phyloP scores from a whole-genome alignment of 2,888 invertebrate species.

The Dasypogon diadema region DNA sequence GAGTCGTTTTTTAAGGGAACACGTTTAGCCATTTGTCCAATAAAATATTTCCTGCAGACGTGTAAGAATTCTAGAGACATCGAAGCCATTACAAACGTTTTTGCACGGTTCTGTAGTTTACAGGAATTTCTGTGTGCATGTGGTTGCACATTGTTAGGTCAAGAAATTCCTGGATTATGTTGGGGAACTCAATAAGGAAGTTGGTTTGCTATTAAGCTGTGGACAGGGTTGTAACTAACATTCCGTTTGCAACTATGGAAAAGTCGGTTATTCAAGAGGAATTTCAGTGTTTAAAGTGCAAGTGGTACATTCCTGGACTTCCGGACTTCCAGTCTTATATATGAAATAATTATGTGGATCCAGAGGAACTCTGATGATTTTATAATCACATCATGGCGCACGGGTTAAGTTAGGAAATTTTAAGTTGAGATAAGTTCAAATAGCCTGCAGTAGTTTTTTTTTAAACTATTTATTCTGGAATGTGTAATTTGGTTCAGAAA shows the following conservation, averaged over 20 bases:
- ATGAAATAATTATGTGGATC: no score
- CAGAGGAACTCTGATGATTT: no score
- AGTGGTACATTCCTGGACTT: not conserved
- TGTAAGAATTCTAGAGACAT: conserved; percentile 26
- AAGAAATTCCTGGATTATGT: conserved; percentile 47
- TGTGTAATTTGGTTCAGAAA: no score
- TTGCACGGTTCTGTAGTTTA: not conserved
- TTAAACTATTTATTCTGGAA: no score
- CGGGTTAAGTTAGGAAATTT: no score
- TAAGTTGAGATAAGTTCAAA: no score
- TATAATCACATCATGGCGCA: no score
- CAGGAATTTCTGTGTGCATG: conserved; percentile 23
- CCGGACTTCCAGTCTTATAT: no score
- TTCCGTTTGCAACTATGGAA: not conserved
- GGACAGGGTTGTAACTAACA: not conserved
- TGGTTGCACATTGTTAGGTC: conserved; percentile 42
- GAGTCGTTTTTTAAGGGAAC: conserved; percentile 18
- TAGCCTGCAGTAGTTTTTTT: no score
- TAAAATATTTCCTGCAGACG: conserved; percentile 33
- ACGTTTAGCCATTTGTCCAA: conserved; percentile 45
- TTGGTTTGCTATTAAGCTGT: not conserved
- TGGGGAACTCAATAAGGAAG: conserved; percentile 37
- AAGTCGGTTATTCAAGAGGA: conserved; percentile 24
- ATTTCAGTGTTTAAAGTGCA: conserved; percentile 32
- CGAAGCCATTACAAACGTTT: conserved; percentile 23